Conservation (phyloP, 2,797 vertebrate genomes). For the Anabas testudineus region DNA sequence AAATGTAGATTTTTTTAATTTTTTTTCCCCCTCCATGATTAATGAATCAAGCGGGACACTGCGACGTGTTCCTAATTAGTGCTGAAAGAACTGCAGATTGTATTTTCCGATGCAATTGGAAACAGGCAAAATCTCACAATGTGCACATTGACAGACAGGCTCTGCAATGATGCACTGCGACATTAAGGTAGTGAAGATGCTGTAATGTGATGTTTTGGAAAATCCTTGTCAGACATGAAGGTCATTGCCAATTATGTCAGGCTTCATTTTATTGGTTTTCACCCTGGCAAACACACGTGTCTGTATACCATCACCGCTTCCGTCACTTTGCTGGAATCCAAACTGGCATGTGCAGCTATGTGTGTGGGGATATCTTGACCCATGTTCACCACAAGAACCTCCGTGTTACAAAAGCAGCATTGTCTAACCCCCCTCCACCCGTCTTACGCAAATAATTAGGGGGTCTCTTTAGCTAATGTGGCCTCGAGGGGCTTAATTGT, state of each 20-base stretch:
- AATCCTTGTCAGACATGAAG: slow-evolving; percentile 45
- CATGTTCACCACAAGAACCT: slow-evolving; percentile 45
- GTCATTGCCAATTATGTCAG: slow-evolving; percentile 36
- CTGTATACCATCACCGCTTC: slow-evolving; percentile 21
- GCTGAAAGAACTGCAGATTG: slow-evolving; percentile 19
- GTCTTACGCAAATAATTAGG: slow-evolving; percentile 54
- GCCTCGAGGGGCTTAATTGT: slow-evolving; percentile 32
- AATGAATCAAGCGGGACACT: slow-evolving; percentile 52
- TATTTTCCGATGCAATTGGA: slow-evolving; percentile 50
- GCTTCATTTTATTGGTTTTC: slow-evolving; percentile 46
- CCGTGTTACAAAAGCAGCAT: slow-evolving; percentile 71
- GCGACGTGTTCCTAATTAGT: slow-evolving; percentile 66
- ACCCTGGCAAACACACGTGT: slow-evolving; percentile 45
- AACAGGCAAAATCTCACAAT: slow-evolving; percentile 29
- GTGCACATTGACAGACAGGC: slow-evolving; percentile 20
- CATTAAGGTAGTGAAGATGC: slow-evolving; percentile 39
- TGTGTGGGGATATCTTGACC: slow-evolving; percentile 50
- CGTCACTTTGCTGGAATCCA: slow-evolving; percentile 65
- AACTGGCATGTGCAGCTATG: slow-evolving; percentile 46
- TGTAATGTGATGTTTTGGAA: slow-evolving; percentile 30
- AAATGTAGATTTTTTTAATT: slow-evolving; percentile 28
- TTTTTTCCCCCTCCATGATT: slow-evolving; percentile 25
- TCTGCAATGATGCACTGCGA: slow-evolving; percentile 16
- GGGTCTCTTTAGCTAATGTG: slow-evolving; percentile 42
- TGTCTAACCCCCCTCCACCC: slow-evolving; percentile 67